Evolutionary conservation across 1,140 invertebrate species (phyloP), one percentile per base, ranked within the genome.

Genomic region (Megalopta genalis): DNA sequence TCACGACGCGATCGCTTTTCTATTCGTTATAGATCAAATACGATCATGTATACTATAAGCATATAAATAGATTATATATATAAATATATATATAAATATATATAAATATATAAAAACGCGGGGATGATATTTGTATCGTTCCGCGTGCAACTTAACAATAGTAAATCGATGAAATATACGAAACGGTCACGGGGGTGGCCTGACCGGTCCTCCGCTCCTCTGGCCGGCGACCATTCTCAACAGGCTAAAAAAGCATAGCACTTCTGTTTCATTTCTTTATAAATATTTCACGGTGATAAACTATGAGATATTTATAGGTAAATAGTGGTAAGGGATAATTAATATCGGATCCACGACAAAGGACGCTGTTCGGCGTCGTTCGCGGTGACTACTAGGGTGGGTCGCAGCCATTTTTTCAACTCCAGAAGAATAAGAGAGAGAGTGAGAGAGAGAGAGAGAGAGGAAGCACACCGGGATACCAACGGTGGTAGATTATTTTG

Each of bases 401-500:
- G 49, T 54, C 54, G 54, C 54, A 57, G 2, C 70, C 81, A 70
- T 77, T 71, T 65, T 79, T 57, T 69, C 25, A 37, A 32, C 32
- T 2, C 1, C 32, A 32, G 32, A 4, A 32, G 32, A 32, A 32
- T 2, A 32, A 32, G 32, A 4, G 32, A 32, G 1, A 60, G 25
- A 67, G 32, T 37, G n/a, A 18, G 54, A 37, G 23, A 59, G 27
- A 21, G 49, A 73, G 32, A 67, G 1, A 77, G 59, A 79, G 21
- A 78, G 59, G 39, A 12, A 25, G 25, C 60, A 63, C n/a, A 18
- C 49, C 49, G 49, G 49, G 49, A 52, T 16, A 52, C 42, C 42
- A 46, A 46, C 9, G 77, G 69, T 77, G 77, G 76, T 78, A 80
- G 65, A 85, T 88, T 89, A 90, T 90, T 91, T 93, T 93, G 91